Evolutionary conservation across 2,113 vertebrate genomes (phyloP).

Genomic region (Boleophthalmus pectinirostris): DNA sequence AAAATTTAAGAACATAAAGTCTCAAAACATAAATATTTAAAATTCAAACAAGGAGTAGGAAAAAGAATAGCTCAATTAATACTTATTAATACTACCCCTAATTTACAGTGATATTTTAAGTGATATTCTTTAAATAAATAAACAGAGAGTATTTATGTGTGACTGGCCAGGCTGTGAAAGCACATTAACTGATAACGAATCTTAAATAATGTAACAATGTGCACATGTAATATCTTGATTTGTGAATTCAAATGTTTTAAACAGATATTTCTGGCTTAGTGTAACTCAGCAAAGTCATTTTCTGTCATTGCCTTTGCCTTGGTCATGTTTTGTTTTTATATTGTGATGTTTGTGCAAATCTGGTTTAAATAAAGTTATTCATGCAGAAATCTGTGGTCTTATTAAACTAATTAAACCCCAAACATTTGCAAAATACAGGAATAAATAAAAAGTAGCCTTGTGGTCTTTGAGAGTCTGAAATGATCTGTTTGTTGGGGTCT

Average conservation of each 20-base stretch:
- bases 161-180: too few relatives aligned
- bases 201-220: background rate
- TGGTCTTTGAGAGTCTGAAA: background rate
- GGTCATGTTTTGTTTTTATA: constrained; percentile 8
- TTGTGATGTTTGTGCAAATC: background rate
- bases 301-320: background rate
- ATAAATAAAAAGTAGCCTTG: background rate
- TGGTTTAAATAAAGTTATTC: constrained; percentile 50
- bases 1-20: too few relatives aligned
- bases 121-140: too few relatives aligned
- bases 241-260: background rate
- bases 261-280: background rate
- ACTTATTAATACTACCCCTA: too few relatives aligned
- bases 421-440: background rate
- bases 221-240: background rate
- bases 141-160: too few relatives aligned
- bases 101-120: too few relatives aligned
- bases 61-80: too few relatives aligned
- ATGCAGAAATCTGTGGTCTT: background rate
- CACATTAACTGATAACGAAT: background rate
- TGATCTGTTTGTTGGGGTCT: background rate
- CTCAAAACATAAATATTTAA: too few relatives aligned
- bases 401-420: background rate
- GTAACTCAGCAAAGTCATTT: constrained; percentile 28
- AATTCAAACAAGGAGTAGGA: too few relatives aligned